These are phyloP conservation scores for Galbula dea DNA, from an alignment of 2,113 vertebrate species.

Conservation along the genomic window DNA sequence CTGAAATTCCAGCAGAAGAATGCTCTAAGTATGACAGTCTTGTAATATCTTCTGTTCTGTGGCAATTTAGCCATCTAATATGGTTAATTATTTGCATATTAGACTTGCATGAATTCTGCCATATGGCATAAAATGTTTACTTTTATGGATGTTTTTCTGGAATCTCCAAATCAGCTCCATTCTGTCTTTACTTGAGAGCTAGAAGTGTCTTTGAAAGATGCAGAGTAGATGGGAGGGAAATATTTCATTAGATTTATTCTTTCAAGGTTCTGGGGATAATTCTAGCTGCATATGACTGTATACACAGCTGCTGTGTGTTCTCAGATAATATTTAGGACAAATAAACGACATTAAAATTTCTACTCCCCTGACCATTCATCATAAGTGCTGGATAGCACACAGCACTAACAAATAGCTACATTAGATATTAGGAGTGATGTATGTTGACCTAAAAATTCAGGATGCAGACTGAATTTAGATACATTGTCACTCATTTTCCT, in stretches of 20 bases:
- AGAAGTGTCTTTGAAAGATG: background rate
- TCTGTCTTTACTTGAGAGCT: background rate
- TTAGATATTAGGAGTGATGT: background rate
- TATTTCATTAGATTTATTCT: background rate
- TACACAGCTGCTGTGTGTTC: background rate
- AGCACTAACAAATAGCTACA: background rate
- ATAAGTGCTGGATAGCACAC: background rate
- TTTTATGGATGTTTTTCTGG: background rate
- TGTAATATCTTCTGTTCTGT: background rate
- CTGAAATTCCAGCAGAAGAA: background rate
- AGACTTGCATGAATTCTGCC: background rate
- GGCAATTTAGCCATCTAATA: background rate
- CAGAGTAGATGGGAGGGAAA: background rate
- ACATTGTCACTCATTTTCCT: background rate
- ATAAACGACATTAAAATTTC: background rate
- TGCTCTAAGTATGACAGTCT: background rate
- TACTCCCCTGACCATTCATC: background rate
- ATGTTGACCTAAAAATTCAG: background rate
- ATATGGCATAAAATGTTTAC: background rate
- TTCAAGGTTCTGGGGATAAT: background rate
- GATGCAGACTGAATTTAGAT: background rate
- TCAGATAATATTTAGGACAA: background rate
- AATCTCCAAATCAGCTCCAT: background rate
- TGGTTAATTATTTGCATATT: background rate
- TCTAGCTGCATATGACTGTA: background rate